These are phyloP conservation scores for Scolanthus callimorphus DNA, from an alignment of 92 coral and sea anemone species.

Conservation along the genomic window DNA sequence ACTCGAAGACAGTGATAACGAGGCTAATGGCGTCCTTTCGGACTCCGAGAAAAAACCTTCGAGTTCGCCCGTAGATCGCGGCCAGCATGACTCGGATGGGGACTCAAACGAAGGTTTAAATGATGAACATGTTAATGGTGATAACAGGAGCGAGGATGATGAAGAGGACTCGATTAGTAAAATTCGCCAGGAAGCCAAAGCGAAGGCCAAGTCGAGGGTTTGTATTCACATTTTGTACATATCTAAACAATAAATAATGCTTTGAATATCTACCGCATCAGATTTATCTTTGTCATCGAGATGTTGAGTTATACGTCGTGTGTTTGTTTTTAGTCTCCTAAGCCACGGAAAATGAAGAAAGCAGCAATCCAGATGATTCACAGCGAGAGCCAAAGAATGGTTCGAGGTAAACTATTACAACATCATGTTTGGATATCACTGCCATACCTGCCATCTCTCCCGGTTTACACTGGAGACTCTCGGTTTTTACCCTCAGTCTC, in stretches of 20 bases:
- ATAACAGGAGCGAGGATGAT: constrained; percentile 14
- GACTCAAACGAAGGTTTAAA: constrained; percentile 6
- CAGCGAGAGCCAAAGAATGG: constrained; percentile 89
- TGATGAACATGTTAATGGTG: background rate
- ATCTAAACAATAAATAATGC: background rate
- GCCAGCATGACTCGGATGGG: background rate
- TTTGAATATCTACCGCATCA: too few species aligned
- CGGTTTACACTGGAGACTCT: too few species aligned
- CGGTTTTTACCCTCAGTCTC: too few species aligned
- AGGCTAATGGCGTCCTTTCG: constrained; percentile 12
- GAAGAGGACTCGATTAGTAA: background rate
- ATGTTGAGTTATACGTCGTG: too few species aligned
- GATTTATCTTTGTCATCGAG: too few species aligned
- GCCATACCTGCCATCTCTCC: too few species aligned
- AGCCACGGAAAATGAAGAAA: constrained; percentile 71
- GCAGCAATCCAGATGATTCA: constrained; percentile 64
- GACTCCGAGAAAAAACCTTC: constrained; percentile 4
- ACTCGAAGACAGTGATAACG: constrained; percentile 55
- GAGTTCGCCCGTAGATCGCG: background rate
- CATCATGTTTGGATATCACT: too few species aligned
- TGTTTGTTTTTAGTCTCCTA: constrained; percentile 47
- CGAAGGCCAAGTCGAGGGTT: constrained; percentile 17
- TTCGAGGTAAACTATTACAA: constrained; percentile 63
- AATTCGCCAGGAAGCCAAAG: constrained; percentile 1
- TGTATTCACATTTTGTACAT: background rate